These are phyloP conservation scores for sheep (Ovis aries) DNA, from an alignment of 2,113 vertebrate species.

Conservation along the genomic window ARS-UI_Ramb_v3.0 NC_056057.1:30544001-30544500, in stretches of 20 bases:
- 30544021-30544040: constrained; percentile 99
- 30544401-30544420: background rate
- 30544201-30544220: constrained; percentile 72
- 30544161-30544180: constrained; percentile 97
- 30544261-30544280: constrained; percentile 56
- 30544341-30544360: background rate
- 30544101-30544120: constrained; percentile 99
- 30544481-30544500: background rate
- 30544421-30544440: background rate
- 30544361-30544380: background rate
- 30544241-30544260: constrained; percentile 52
- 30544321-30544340: constrained; percentile 23
- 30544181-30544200: constrained; percentile 84
- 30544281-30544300: background rate
- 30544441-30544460: background rate
- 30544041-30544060: constrained; percentile 99
- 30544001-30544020: constrained; percentile 99
- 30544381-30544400: background rate
- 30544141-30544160: constrained; percentile 99
- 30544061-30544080: constrained; percentile 99
- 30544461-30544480: background rate
- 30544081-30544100: constrained; percentile 99
- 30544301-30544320: background rate
- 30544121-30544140: constrained; percentile 99
- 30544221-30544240: constrained; percentile 59